Evolutionary conservation across 2,888 invertebrate species (phyloP).

Genomic region (Leptinotarsa juncta): DNA sequence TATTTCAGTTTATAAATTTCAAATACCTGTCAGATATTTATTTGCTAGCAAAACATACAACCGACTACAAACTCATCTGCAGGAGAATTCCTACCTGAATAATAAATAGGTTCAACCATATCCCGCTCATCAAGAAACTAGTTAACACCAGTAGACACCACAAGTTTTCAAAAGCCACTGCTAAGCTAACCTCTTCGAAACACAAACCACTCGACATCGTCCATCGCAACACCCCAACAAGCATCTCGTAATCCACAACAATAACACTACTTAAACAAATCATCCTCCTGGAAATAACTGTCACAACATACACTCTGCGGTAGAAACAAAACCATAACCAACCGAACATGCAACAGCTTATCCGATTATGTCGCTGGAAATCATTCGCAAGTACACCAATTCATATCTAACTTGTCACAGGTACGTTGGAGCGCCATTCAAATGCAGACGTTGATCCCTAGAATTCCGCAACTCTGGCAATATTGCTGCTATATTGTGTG

Average conservation of each 20-base stretch:
- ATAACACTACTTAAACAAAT: slow-evolving; percentile 1
- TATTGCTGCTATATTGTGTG: slow-evolving; percentile 12
- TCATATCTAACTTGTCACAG: slow-evolving; percentile 3
- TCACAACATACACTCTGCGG: not conserved
- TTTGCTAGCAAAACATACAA: too few relatives aligned
- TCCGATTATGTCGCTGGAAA: slow-evolving; percentile 6
- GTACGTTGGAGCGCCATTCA: not conserved
- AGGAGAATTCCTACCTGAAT: too few relatives aligned
- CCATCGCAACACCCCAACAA: too few relatives aligned
- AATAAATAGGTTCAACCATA: too few relatives aligned
- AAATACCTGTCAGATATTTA: too few relatives aligned
- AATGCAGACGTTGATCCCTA: slow-evolving; percentile 3
- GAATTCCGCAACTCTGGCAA: not conserved
- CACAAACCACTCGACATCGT: too few relatives aligned
- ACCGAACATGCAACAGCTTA: slow-evolving; percentile 9
- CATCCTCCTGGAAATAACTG: slow-evolving; percentile 6
- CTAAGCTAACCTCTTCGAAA: too few relatives aligned
- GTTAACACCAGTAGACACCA: too few relatives aligned
- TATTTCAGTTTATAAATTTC: too few relatives aligned
- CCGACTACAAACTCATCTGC: too few relatives aligned
- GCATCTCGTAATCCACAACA: not conserved
- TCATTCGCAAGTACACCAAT: not conserved
- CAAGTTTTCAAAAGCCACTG: too few relatives aligned
- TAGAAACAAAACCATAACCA: slow-evolving; percentile 1
- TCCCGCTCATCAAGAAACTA: too few relatives aligned